Conservation (phyloP, 1,140 invertebrate genomes). For the Drosophila bocqueti region DNA sequence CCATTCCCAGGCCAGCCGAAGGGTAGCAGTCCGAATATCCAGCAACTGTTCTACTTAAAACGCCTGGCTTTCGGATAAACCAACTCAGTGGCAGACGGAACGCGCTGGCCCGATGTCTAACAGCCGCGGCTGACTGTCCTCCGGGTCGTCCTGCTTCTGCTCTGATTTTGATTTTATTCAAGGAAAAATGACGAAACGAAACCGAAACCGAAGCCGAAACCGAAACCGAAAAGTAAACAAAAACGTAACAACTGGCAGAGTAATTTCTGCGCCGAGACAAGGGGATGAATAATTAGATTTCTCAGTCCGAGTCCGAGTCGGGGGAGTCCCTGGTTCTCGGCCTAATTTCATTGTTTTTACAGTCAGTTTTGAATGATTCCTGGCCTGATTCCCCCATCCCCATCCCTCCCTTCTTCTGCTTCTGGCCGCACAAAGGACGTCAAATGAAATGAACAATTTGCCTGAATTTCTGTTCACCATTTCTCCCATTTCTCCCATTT, state of each 20-base stretch:
- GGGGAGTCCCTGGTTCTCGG: conserved; percentile 44
- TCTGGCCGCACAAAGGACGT: conserved; percentile 3
- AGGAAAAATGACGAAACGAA: conserved; percentile 6
- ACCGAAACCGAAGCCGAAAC: background rate
- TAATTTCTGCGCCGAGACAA: conserved; percentile 43
- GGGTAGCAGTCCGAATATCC: conserved; percentile 53
- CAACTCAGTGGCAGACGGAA: conserved; percentile 66
- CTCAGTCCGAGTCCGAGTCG: conserved; percentile 57
- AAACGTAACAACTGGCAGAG: conserved; percentile 27
- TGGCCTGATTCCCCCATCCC: background rate
- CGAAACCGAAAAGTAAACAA: conserved; percentile 63
- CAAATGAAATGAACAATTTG: conserved; percentile 61
- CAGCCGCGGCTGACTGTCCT: conserved; percentile 1
- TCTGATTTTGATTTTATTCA: background rate
- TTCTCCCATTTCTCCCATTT: conserved; percentile 9
- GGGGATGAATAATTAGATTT: conserved; percentile 85
- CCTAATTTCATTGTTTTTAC: conserved; percentile 84
- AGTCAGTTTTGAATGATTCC: conserved; percentile 79
- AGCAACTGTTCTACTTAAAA: conserved; percentile 70
- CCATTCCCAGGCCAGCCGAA: background rate
- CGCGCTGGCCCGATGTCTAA: conserved; percentile 47
- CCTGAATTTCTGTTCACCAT: conserved; percentile 31
- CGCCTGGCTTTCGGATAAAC: conserved; percentile 66
- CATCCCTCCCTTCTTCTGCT: background rate
- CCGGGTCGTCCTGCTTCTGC: background rate